phyloP scores from a whole-genome alignment of 2,888 invertebrate genomes.

The Drepanosiphum platanoidis region DNA sequence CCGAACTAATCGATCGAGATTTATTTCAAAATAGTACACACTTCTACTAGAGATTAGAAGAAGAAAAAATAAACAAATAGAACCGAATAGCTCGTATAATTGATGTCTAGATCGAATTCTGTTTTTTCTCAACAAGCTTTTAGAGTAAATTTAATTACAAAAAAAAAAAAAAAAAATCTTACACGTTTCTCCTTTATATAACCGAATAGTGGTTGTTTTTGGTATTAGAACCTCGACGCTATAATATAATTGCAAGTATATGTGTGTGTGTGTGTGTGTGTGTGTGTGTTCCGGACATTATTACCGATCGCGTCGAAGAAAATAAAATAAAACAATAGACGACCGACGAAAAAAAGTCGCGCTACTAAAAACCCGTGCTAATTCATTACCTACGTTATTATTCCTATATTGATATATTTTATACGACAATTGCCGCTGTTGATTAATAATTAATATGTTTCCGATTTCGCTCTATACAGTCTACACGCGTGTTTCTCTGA shows the following conservation, averaged over 20 bases:
- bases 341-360: not conserved
- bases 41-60: too few relatives aligned
- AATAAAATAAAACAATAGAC: conserved; percentile 11
- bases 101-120: too few relatives aligned
- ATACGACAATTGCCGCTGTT: conserved; percentile 7
- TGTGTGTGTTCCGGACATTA: too few relatives aligned
- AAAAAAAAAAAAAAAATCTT: too few relatives aligned
- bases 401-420: conserved; percentile 49
- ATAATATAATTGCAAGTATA: too few relatives aligned
- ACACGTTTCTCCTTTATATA: conserved; percentile 58
- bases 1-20: conserved; percentile 1
- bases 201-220: conserved; percentile 29
- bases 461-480: conserved; percentile 41
- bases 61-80: too few relatives aligned
- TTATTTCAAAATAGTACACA: not conserved
- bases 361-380: not conserved
- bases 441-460: conserved; percentile 35
- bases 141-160: not conserved
- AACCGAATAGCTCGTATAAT: too few relatives aligned
- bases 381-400: conserved; percentile 18
- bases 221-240: not conserved
- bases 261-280: too few relatives aligned
- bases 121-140: conserved; percentile 29
- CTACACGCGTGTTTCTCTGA: conserved; percentile 43
- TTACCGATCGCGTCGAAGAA: not conserved